These are phyloP conservation scores for Pachydiplax longipennis DNA, from an alignment of 2,888 invertebrate genomes.

Conservation along the genomic window DNA sequence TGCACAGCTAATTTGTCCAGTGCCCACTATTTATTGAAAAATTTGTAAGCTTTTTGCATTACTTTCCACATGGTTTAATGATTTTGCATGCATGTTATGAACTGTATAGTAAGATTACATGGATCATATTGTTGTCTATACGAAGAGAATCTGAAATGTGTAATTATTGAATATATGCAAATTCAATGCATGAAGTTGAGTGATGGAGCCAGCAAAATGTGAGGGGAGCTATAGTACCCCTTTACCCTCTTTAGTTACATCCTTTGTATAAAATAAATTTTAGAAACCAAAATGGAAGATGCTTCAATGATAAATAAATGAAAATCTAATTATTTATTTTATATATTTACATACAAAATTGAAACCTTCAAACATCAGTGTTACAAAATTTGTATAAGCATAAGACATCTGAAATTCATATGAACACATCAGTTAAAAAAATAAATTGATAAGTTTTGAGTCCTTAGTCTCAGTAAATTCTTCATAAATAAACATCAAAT, in stretches of 20 bases:
- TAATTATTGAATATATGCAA: too few relatives aligned
- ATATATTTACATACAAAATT: background rate
- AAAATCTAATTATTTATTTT: background rate
- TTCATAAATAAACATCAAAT: background rate
- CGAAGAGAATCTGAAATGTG: too few relatives aligned
- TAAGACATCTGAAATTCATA: background rate
- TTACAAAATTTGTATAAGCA: constrained; percentile 2
- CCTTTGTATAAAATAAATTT: background rate
- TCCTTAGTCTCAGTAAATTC: background rate
- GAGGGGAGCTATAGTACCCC: too few relatives aligned
- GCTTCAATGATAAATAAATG: background rate
- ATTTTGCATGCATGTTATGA: too few relatives aligned
- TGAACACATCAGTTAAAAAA: constrained; percentile 12
- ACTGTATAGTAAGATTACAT: too few relatives aligned
- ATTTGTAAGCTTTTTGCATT: too few relatives aligned
- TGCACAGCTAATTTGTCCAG: too few relatives aligned
- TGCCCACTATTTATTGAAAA: too few relatives aligned
- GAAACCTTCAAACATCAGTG: background rate
- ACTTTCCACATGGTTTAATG: too few relatives aligned
- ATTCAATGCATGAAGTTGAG: too few relatives aligned
- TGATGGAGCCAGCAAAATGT: too few relatives aligned
- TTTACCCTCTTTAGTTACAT: background rate
- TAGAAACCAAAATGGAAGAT: background rate
- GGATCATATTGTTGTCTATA: too few relatives aligned
- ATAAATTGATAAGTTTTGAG: background rate